A percentile compares a stretch with the other conserved stretches of the same genome.
phyloP scores from a whole-genome alignment of 2,113 vertebrate genomes.

The Leucopsar rothschildi region DNA sequence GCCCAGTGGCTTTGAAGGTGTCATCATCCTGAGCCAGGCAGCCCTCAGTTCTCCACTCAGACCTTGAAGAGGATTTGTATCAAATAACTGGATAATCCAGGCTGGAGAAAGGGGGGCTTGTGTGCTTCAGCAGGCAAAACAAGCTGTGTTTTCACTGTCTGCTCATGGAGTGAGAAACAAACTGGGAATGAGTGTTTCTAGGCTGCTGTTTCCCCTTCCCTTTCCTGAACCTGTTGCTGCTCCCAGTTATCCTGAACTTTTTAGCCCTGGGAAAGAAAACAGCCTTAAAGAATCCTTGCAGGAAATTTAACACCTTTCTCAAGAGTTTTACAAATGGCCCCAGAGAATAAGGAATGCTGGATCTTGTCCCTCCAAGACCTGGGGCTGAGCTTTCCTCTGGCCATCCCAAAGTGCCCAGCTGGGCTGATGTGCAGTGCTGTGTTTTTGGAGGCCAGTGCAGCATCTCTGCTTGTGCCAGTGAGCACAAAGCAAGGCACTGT shows the following conservation, averaged over 20 bases:
- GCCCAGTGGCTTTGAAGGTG: neutral
- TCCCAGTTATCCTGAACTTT: neutral
- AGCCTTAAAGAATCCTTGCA: neutral
- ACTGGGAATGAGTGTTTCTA: neutral
- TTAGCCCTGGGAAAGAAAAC: neutral
- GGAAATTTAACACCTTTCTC: neutral
- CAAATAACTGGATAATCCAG: neutral
- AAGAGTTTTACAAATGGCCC: neutral
- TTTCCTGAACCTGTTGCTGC: neutral
- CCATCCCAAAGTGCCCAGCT: neutral
- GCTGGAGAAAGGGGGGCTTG: neutral
- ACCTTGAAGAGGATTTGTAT: neutral
- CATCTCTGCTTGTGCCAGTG: neutral
- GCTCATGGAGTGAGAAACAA: neutral
- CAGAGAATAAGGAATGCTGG: neutral
- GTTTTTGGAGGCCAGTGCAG: neutral
- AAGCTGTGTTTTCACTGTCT: neutral
- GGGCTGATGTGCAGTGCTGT: neutral
- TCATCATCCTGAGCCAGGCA: neutral
- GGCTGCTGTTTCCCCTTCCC: neutral
- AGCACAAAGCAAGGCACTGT: slow-evolving; percentile 1
- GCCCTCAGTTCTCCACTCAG: neutral
- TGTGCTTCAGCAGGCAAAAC: neutral
- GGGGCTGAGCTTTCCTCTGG: neutral
- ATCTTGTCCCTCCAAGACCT: neutral